These are phyloP conservation scores for Hypsibius dujardini DNA, from an alignment of 1,140 invertebrate genomes.

Conservation along the genomic window DNA sequence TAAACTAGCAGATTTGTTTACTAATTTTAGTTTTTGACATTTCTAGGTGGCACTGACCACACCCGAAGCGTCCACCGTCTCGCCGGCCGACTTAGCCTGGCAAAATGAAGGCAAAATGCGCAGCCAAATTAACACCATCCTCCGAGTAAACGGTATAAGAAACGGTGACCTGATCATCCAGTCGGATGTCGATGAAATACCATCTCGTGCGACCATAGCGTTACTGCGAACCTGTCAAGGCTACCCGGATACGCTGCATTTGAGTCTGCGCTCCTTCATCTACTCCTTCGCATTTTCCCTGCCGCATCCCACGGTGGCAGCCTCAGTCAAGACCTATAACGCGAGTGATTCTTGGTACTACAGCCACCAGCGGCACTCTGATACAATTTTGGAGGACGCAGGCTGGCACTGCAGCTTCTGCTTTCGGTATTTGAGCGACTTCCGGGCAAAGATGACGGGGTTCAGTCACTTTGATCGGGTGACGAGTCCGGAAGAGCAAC, in stretches of 20 bases:
- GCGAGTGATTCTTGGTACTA: background rate
- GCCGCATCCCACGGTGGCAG: background rate
- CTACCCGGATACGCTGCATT: background rate
- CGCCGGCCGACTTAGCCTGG: background rate
- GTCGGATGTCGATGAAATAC: background rate
- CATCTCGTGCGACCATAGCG: background rate
- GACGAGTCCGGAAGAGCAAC: background rate
- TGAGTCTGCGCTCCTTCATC: background rate
- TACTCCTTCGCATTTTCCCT: constrained; percentile 1
- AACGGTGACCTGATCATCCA: background rate
- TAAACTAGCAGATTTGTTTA: too few relatives aligned
- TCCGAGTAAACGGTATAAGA: background rate
- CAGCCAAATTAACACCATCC: background rate
- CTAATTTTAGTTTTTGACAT: too few relatives aligned
- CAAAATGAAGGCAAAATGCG: constrained; percentile 6
- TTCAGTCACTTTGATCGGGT: constrained; percentile 2
- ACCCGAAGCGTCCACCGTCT: background rate
- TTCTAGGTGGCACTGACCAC: background rate
- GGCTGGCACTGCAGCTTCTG: constrained; percentile 13
- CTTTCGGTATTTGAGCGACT: background rate
- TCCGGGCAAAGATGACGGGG: background rate
- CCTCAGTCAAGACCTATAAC: background rate
- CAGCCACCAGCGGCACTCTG: background rate
- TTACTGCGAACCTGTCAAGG: background rate
- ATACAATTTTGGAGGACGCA: background rate